Evolutionary conservation across 53 echinoderm and acorn worm species (phyloP).

Genomic region (Paelopatides confundens): DNA sequence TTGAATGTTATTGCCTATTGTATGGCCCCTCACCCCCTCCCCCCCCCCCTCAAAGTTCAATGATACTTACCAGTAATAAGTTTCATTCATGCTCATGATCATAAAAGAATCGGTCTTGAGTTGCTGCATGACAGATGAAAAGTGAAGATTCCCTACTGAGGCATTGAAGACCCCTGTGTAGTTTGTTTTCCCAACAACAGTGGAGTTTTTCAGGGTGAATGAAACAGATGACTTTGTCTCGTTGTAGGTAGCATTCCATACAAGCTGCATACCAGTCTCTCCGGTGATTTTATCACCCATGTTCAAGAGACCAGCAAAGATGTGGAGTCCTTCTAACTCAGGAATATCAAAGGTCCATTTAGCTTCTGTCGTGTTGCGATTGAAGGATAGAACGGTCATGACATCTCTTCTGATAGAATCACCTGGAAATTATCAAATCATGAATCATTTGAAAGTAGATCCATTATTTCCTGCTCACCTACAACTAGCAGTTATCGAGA

Average conservation of each 20-base stretch:
- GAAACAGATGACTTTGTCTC: constrained; percentile 79
- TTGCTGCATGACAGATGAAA: constrained; percentile 70
- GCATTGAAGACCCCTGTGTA: constrained; percentile 88
- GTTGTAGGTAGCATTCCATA: constrained; percentile 78
- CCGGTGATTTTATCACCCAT: constrained; percentile 52
- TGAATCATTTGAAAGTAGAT: not conserved
- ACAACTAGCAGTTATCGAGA: no score
- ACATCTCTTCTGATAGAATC: constrained; percentile 76
- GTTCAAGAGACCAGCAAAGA: constrained; percentile 90
- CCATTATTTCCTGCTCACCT: no score
- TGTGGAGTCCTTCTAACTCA: constrained; percentile 77
- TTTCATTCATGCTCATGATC: constrained; percentile 83
- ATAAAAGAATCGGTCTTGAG: constrained; percentile 65
- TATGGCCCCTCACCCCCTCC: no score
- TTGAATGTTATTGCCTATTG: no score
- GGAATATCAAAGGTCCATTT: constrained; percentile 93
- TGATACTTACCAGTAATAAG: constrained; percentile 99
- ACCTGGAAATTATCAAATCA: constrained; percentile 50
- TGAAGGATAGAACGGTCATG: constrained; percentile 73
- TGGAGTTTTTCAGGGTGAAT: constrained; percentile 73
- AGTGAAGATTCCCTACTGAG: constrained; percentile 77
- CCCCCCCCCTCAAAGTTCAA: no score
- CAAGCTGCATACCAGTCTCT: constrained; percentile 66
- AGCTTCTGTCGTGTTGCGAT: constrained; percentile 84
- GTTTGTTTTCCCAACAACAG: constrained; percentile 70